These are phyloP conservation scores for Yponomeuta evonymella DNA, from an alignment of 2,888 invertebrate species.

Conservation along the genomic window DNA sequence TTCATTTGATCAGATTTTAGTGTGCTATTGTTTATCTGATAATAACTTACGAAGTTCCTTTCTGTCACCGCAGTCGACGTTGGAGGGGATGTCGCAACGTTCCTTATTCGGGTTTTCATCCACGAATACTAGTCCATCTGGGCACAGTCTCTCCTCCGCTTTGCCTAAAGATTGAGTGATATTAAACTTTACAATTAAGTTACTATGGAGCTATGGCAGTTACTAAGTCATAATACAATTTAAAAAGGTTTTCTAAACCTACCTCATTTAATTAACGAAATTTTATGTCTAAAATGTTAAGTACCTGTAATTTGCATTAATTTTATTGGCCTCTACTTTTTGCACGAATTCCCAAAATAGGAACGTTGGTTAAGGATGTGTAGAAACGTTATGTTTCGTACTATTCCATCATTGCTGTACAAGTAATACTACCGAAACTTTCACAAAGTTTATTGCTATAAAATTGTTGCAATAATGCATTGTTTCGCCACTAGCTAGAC, in stretches of 20 bases:
- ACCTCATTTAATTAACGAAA: not conserved
- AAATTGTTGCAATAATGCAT: not conserved
- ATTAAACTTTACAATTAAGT: not conserved
- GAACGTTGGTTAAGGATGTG: not conserved
- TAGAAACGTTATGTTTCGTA: not conserved
- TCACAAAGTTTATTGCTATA: not conserved
- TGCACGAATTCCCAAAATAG: not conserved
- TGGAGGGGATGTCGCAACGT: conserved; percentile 84
- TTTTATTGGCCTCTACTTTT: not conserved
- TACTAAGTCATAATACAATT: not conserved
- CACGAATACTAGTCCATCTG: conserved; percentile 86
- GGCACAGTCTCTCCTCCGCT: conserved; percentile 81
- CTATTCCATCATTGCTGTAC: not conserved
- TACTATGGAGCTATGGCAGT: too few species aligned
- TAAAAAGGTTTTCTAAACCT: not conserved
- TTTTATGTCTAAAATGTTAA: not conserved
- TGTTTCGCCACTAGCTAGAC: not conserved
- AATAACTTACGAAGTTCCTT: conserved; percentile 82
- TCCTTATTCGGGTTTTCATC: conserved; percentile 83
- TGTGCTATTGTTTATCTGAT: too few species aligned
- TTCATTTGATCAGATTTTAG: too few species aligned
- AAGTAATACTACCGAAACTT: not conserved
- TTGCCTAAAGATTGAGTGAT: conserved; percentile 46
- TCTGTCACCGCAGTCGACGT: conserved; percentile 86
- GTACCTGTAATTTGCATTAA: not conserved